phyloP scores from a whole-genome alignment of 2,888 invertebrate species.

The Sipha maydis region DNA sequence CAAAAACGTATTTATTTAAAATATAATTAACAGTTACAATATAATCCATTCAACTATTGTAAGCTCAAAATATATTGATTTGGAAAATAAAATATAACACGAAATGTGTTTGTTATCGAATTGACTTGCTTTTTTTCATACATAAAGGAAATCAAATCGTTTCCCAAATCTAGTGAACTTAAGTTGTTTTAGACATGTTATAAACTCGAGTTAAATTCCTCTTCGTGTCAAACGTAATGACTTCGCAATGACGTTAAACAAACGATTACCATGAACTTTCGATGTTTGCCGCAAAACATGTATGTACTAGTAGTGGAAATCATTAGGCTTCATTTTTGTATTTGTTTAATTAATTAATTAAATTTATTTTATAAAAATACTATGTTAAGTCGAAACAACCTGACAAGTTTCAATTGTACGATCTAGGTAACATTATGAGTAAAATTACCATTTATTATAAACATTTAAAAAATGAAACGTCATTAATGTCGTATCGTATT shows the following conservation, averaged over 20 bases:
- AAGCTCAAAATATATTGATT: too few relatives aligned
- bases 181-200: too few relatives aligned
- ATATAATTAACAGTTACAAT: too few relatives aligned
- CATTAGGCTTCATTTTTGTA: neutral
- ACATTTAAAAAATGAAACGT: neutral
- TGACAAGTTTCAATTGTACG: neutral
- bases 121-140: too few relatives aligned
- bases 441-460: neutral
- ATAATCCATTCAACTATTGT: too few relatives aligned
- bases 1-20: too few relatives aligned
- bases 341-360: neutral
- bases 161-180: too few relatives aligned
- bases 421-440: neutral
- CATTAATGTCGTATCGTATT: neutral
- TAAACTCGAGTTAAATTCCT: too few relatives aligned
- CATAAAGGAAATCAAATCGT: too few relatives aligned
- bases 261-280: neutral
- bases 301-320: neutral
- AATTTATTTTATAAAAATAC: neutral
- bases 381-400: neutral
- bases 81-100: too few relatives aligned
- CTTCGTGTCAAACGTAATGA: too few relatives aligned
- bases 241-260: neutral
- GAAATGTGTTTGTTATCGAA: too few relatives aligned
- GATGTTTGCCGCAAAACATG: neutral